Conservation (phyloP, 2,888 invertebrate genomes). For the Bursaphelenchus okinawaensis region DNA sequence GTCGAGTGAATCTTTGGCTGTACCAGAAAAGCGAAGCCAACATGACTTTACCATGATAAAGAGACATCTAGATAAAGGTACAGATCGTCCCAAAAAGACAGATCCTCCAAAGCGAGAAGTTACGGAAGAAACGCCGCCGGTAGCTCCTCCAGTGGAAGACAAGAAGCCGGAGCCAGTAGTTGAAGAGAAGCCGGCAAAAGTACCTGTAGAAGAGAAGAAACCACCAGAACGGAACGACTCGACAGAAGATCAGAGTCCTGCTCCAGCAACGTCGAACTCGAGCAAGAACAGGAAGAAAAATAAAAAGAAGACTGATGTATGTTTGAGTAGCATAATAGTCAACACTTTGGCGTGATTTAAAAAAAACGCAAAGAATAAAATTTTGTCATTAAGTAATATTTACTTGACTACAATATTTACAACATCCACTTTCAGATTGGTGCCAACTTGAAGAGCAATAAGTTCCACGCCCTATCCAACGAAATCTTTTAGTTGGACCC, state of each 20-base stretch:
- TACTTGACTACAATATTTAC: too few relatives aligned
- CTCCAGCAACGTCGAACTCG: background rate
- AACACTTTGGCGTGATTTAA: too few relatives aligned
- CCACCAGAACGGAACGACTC: background rate
- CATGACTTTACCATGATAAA: background rate
- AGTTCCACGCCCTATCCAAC: background rate
- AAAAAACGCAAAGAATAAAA: too few relatives aligned
- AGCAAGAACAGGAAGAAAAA: background rate
- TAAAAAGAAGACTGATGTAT: background rate
- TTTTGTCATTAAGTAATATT: too few relatives aligned
- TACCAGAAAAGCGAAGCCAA: background rate
- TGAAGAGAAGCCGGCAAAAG: too few relatives aligned
- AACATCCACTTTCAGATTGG: background rate
- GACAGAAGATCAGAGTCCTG: background rate
- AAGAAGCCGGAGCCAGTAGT: too few relatives aligned
- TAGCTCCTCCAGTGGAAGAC: too few relatives aligned
- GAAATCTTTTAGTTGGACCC: background rate
- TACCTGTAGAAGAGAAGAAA: background rate
- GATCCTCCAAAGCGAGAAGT: too few relatives aligned
- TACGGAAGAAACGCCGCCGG: too few relatives aligned
- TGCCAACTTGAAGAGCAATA: background rate
- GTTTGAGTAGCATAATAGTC: background rate
- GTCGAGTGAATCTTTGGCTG: background rate
- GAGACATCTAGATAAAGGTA: too few relatives aligned
- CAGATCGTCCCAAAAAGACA: too few relatives aligned